Evolutionary conservation across 1,140 invertebrate genomes (phyloP), one percentile per base, ranked within the genome.

Genomic region (Cepaea nemoralis): DNA sequence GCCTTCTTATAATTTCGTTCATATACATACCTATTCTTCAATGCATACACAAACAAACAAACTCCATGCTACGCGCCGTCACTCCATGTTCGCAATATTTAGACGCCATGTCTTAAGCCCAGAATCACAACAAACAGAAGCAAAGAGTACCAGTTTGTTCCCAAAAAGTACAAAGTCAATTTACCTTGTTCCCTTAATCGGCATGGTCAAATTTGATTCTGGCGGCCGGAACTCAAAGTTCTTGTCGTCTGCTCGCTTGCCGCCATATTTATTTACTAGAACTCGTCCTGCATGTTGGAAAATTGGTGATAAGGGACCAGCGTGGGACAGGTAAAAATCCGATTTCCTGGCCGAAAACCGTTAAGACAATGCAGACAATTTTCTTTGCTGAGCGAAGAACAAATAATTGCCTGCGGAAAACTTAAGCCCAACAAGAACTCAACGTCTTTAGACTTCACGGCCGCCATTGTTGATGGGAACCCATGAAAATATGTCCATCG

Each of bases 341-440:
- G 75, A 77, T 77, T 77, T 77, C 75, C 75, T 77, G 31, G 24
- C 48, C 75, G 31, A 24, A 77, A 77, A 40, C 75, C 75, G 75
- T 19, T 59, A 63, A 77, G 59, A 77, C 75, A 63, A 77, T 63
- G 75, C 75, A 24, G 39, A 50, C 19, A 37, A 63, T 39, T 77
- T 77, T 77, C 75, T 63, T 63, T 77, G 75, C 66, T 1, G 27
- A 45, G 16, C 10, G n/a, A 63, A 33, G 39, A 66, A 39, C 59
- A 77, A 55, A 77, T 33, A 77, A 33, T 75, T 24, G 16, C 27
- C 50, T 45, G 35, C 8, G 14, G 40, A 75, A 42, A 75, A 1
- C 27, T 33, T 86, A 88, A 85, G 87, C 87, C 39, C 27, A 66
- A 63, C 59, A 66, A 42, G 42, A 63, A 40, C 39, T 59, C 39